A percentile compares a stretch with the other conserved stretches of the same genome.
These are phyloP conservation scores for Enteromius unitaeniatus DNA, from an alignment of 2,797 vertebrate genomes.

Conservation along the genomic window DNA sequence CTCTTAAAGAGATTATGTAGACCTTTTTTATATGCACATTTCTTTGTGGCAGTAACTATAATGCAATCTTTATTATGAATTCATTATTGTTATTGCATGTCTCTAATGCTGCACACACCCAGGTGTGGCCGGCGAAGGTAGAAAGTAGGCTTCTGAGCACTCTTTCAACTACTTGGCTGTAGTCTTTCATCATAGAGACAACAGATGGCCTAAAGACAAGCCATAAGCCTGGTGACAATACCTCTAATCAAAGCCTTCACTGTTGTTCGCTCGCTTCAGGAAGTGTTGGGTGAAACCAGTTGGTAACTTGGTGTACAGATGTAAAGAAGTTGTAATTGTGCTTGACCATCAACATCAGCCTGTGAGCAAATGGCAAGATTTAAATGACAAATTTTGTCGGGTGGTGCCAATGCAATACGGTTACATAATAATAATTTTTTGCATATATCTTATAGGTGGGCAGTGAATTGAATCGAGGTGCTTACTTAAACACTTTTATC, in stretches of 20 bases:
- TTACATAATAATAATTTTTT: background rate
- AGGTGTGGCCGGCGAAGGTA: slow-evolving; percentile 6
- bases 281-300: background rate
- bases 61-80: background rate
- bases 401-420: background rate
- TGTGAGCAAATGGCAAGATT: background rate
- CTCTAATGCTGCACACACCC: background rate
- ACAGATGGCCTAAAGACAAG: slow-evolving; percentile 52
- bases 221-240: slow-evolving; percentile 22
- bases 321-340: background rate
- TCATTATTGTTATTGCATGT: background rate
- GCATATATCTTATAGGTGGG: background rate
- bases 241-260: slow-evolving; percentile 22
- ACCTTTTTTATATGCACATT: background rate
- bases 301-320: background rate
- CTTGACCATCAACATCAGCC: background rate
- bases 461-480: background rate
- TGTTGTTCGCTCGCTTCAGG: background rate
- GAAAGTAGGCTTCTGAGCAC: background rate
- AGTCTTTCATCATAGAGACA: slow-evolving; percentile 17
- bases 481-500: background rate
- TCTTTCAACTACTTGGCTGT: slow-evolving; percentile 30
- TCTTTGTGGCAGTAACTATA: background rate
- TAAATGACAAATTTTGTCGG: slow-evolving; percentile 6
- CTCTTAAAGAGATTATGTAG: background rate